These are phyloP conservation scores for Fringilla coelebs DNA, from an alignment of 2,797 vertebrate genomes.

Conservation along the genomic window DNA sequence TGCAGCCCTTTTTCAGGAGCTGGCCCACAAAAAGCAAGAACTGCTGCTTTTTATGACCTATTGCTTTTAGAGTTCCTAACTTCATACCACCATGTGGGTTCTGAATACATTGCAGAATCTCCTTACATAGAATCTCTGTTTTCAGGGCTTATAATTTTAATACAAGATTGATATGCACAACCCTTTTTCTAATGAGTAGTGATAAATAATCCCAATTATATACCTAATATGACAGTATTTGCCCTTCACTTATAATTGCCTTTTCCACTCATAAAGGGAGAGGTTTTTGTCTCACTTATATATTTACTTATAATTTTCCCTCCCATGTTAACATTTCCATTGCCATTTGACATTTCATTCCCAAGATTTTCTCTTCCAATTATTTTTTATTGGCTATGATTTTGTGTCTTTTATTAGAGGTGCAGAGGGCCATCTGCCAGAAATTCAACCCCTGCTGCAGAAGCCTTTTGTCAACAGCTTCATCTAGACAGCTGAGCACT, in stretches of 20 bases:
- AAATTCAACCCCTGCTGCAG: background rate
- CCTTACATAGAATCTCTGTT: background rate
- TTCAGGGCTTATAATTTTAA: background rate
- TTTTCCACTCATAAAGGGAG: background rate
- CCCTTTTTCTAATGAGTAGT: background rate
- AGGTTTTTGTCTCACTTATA: background rate
- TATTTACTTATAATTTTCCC: background rate
- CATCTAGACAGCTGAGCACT: background rate
- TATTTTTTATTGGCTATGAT: constrained; percentile 24
- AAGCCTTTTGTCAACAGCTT: background rate
- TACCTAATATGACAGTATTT: background rate
- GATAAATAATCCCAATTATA: constrained; percentile 14
- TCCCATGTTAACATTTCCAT: background rate
- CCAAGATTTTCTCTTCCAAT: background rate
- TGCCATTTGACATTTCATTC: constrained; percentile 36
- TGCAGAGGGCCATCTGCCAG: background rate
- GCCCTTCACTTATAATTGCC: background rate
- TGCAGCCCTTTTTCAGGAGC: background rate
- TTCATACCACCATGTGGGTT: background rate
- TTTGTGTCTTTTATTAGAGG: background rate
- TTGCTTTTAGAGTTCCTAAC: background rate
- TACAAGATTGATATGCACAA: background rate
- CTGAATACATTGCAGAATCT: background rate
- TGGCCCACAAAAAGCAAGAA: background rate
- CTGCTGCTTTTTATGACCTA: background rate